Percentiles rank a stretch among this genome's conserved stretches.
These are phyloP conservation scores for Chirona hameri DNA, from an alignment of 2,888 invertebrate genomes.

Conservation along the genomic window DNA sequence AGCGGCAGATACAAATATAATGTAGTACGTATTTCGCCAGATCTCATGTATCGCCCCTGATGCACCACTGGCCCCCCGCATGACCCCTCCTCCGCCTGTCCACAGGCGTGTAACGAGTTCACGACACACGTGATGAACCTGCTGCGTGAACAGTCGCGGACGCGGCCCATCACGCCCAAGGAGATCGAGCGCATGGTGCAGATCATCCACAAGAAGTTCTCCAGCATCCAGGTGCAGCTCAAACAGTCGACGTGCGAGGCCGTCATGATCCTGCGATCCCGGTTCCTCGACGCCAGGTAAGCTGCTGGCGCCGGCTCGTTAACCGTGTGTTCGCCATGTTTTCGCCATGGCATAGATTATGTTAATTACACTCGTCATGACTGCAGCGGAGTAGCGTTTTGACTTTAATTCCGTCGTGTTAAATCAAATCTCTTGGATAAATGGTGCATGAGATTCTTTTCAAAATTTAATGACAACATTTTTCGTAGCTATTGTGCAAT, in stretches of 20 bases:
- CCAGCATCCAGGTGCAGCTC: conserved; percentile 74
- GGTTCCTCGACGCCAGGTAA: conserved; percentile 56
- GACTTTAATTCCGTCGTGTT: too few relatives aligned
- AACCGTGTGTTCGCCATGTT: not conserved
- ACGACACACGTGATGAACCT: conserved; percentile 99
- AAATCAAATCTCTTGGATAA: too few relatives aligned
- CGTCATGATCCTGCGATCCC: conserved; percentile 58
- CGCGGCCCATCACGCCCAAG: conserved; percentile 93
- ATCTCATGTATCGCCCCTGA: too few relatives aligned
- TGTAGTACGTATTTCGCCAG: too few relatives aligned
- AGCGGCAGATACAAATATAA: not conserved
- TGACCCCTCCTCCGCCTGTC: not conserved
- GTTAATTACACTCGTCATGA: too few relatives aligned
- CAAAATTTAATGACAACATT: too few relatives aligned
- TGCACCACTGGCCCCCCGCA: too few relatives aligned
- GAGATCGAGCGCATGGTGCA: conserved; percentile 99
- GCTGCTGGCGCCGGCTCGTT: not conserved
- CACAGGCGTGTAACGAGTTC: conserved; percentile 96
- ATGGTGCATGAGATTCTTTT: too few relatives aligned
- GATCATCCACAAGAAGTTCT: conserved; percentile 97
- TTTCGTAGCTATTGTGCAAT: too few relatives aligned
- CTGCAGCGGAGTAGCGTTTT: too few relatives aligned
- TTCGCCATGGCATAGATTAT: too few relatives aligned
- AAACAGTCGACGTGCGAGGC: conserved; percentile 61
- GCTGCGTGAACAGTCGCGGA: conserved; percentile 91